Evolutionary conservation across 92 coral and sea anemone species (phyloP).

Genomic region (Porites evermanni): DNA sequence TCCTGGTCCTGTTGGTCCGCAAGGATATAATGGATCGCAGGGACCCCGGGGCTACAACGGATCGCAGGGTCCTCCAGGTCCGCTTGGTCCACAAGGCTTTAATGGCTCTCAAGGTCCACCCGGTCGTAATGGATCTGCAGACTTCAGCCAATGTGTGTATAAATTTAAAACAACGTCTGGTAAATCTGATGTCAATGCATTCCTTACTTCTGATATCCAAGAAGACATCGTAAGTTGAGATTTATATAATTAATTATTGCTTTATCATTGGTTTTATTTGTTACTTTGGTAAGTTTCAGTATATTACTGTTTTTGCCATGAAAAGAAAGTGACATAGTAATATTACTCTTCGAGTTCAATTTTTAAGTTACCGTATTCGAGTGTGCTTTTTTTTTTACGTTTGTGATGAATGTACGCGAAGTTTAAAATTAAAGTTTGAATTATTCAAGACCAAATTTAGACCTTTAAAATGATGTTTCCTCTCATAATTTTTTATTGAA

Average conservation of each 20-base stretch:
- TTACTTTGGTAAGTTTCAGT: no score
- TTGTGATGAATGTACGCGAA: no score
- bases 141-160: conserved; percentile 9
- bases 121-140: conserved; percentile 17
- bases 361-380: no score
- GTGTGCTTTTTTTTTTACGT: no score
- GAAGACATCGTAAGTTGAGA: not conserved
- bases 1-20: conserved; percentile 24
- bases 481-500: no score
- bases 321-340: no score
- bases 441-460: no score
- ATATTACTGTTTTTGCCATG: no score
- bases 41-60: conserved; percentile 45
- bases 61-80: conserved; percentile 35
- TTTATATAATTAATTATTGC: not conserved
- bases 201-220: not conserved
- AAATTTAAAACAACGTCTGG: not conserved
- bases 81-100: conserved; percentile 1
- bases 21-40: conserved; percentile 13
- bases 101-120: conserved; percentile 43
- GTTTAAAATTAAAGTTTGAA: no score
- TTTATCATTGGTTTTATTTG: no score
- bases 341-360: no score
- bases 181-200: not conserved
- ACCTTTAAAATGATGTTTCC: no score